A percentile compares a stretch with the other conserved stretches of the same genome.
These are phyloP conservation scores for Catagonus wagneri DNA, from an alignment of 2,113 vertebrate species.

Conservation along the genomic window DNA sequence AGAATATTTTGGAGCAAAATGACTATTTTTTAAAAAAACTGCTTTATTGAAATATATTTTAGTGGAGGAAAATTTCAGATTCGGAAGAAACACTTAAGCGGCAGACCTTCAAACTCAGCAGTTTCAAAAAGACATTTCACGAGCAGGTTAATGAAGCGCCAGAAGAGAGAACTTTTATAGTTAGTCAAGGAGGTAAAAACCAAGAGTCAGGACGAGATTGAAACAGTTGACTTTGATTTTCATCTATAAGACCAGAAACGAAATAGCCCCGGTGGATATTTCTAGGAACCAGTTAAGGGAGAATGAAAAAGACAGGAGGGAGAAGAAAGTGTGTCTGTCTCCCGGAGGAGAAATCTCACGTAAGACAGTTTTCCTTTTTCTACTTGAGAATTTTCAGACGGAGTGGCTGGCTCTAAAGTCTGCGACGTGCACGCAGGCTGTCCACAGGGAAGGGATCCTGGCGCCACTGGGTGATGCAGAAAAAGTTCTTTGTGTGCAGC, in stretches of 20 bases:
- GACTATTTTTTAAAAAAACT: not conserved
- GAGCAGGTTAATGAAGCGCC: not conserved
- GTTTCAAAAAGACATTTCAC: constrained; percentile 14
- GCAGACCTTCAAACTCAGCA: not conserved
- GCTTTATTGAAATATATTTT: constrained; percentile 43
- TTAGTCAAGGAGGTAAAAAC: not conserved
- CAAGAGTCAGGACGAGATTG: not conserved
- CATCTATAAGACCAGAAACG: not conserved
- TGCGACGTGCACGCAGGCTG: not conserved
- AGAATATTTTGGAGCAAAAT: constrained; percentile 51
- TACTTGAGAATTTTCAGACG: not conserved
- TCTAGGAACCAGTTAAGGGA: constrained; percentile 70
- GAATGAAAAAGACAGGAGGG: not conserved
- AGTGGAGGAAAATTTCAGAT: constrained; percentile 19
- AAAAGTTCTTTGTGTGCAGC: not conserved
- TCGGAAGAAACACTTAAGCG: constrained; percentile 25
- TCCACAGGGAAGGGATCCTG: not conserved
- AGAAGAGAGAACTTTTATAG: not conserved
- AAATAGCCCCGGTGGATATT: not conserved
- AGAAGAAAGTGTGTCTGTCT: not conserved
- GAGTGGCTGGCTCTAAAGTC: not conserved
- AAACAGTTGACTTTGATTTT: constrained; percentile 49
- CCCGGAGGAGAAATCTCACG: not conserved
- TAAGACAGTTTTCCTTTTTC: not conserved
- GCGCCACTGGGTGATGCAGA: not conserved